phyloP scores from a whole-genome alignment of 2,797 vertebrate species.

The Garrulus glandarius region DNA sequence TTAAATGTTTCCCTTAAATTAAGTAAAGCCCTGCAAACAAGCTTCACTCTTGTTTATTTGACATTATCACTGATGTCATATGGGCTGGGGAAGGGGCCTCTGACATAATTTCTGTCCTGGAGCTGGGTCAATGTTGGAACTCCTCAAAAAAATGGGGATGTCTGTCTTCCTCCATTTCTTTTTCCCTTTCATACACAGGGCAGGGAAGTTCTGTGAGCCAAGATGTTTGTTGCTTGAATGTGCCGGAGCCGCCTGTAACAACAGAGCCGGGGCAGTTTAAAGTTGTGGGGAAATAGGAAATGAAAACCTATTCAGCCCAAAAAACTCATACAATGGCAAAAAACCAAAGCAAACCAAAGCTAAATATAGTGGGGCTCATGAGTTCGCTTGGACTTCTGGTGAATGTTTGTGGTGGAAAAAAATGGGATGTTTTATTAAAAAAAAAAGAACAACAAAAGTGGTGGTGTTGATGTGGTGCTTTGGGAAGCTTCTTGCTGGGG shows the following conservation, averaged over 20 bases:
- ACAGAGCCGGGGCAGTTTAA: background rate
- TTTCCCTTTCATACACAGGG: background rate
- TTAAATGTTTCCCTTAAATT: background rate
- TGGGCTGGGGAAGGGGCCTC: background rate
- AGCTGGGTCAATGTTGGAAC: background rate
- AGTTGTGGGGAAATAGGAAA: background rate
- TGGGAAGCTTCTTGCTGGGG: background rate
- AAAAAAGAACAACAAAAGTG: background rate
- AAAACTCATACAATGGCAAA: background rate
- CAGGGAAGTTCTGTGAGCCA: background rate
- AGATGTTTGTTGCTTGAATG: background rate
- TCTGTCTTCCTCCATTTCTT: background rate
- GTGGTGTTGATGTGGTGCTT: background rate
- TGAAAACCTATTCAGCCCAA: background rate
- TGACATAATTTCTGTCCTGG: background rate
- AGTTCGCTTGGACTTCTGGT: background rate
- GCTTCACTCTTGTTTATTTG: background rate
- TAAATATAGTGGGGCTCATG: background rate
- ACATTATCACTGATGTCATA: background rate
- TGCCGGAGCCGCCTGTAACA: background rate
- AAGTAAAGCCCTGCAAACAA: background rate
- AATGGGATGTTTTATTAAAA: background rate
- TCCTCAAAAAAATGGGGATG: background rate
- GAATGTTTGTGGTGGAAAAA: background rate
- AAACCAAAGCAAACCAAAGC: constrained; percentile 28